phyloP scores from a whole-genome alignment of 2,113 vertebrate genomes.

The Reinhardtius hippoglossoides region DNA sequence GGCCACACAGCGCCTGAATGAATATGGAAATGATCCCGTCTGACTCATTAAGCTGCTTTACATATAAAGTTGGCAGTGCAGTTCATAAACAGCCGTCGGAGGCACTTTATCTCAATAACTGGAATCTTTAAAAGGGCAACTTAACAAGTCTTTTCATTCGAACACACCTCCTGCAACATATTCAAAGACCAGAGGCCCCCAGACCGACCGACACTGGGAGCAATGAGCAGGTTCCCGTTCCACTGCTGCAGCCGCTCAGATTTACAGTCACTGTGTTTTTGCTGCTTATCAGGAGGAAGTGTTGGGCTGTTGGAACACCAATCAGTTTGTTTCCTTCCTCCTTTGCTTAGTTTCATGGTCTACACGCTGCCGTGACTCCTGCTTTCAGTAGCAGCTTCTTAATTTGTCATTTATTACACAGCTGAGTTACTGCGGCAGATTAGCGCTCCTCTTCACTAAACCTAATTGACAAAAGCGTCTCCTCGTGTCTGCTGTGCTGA shows the following conservation, averaged over 20 bases:
- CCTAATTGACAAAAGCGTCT: slow-evolving; percentile 7
- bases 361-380: background rate
- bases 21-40: background rate
- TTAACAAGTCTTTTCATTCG: background rate
- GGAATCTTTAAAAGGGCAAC: background rate
- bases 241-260: background rate
- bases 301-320: background rate
- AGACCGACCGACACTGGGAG: background rate
- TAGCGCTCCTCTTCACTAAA: background rate
- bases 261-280: slow-evolving; percentile 1
- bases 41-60: slow-evolving; percentile 15
- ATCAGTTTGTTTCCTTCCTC: slow-evolving; percentile 41
- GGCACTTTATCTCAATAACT: slow-evolving; percentile 10
- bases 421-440: background rate
- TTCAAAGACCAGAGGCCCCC: background rate
- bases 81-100: background rate
- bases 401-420: slow-evolving; percentile 5
- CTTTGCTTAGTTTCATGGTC: slow-evolving; percentile 29
- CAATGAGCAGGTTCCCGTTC: slow-evolving; percentile 17
- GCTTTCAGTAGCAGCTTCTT: background rate
- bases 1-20: background rate
- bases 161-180: background rate
- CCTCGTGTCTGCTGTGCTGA: background rate
- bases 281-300: slow-evolving; percentile 41
- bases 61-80: background rate